Evolutionary conservation across 2,888 invertebrate species (phyloP).

Genomic region (Spilarctia lutea): DNA sequence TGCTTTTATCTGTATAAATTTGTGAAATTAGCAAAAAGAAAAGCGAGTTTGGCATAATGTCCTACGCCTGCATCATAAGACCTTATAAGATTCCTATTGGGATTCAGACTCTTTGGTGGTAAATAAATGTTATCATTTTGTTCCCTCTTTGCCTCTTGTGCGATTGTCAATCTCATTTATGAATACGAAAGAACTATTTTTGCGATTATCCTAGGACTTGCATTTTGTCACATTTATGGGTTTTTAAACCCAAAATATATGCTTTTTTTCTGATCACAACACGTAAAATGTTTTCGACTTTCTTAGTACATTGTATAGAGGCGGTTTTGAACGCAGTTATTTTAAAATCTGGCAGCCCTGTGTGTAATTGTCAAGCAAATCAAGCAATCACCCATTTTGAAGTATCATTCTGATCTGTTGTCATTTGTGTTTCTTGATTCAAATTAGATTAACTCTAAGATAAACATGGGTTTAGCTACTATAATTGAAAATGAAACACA

Average conservation of each 20-base stretch:
- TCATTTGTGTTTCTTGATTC: constrained; percentile 53
- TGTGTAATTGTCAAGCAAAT: background rate
- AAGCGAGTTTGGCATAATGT: background rate
- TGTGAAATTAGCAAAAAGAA: background rate
- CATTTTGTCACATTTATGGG: no score
- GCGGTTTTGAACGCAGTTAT: constrained; percentile 31
- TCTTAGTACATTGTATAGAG: background rate
- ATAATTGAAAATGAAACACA: constrained; percentile 92
- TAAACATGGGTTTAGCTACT: constrained; percentile 87
- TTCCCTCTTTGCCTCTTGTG: no score
- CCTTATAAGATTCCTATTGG: no score
- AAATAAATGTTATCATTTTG: no score
- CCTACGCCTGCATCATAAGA: no score
- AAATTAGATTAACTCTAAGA: constrained; percentile 40
- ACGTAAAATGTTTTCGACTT: background rate
- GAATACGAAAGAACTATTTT: no score
- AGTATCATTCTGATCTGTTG: constrained; percentile 68
- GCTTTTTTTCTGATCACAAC: background rate
- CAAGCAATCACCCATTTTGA: constrained; percentile 57
- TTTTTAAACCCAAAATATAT: background rate
- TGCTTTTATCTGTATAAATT: no score
- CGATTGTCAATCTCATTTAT: no score
- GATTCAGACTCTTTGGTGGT: no score
- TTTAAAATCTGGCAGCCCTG: constrained; percentile 27
- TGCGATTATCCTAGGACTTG: no score